Conservation (phyloP, 2,888 invertebrate genomes). For the Hedya salicella region DNA sequence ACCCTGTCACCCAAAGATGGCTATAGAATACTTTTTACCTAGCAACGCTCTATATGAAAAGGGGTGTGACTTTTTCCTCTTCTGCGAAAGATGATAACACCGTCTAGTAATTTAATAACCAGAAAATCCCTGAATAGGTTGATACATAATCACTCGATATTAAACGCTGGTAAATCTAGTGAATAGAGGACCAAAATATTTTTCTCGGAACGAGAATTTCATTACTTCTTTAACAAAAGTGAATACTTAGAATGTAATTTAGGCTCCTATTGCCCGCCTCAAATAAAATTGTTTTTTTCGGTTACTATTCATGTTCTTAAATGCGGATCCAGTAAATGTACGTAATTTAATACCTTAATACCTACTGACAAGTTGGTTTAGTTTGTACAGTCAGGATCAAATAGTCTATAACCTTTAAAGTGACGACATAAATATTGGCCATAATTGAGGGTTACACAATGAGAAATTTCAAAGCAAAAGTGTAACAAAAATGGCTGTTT, state of each 20-base stretch:
- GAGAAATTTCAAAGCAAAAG: background rate
- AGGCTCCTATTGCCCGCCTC: slow-evolving; percentile 3
- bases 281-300: slow-evolving; percentile 17
- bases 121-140: background rate
- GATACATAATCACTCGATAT: background rate
- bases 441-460: no score
- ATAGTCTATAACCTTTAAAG: no score
- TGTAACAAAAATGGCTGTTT: background rate
- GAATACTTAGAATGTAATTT: slow-evolving; percentile 24
- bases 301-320: slow-evolving; percentile 10
- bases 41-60: no score
- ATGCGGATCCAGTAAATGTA: background rate
- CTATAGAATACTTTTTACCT: no score
- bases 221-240: slow-evolving; percentile 19
- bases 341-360: background rate
- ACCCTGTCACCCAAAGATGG: no score
- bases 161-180: background rate
- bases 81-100: no score
- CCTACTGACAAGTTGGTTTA: background rate
- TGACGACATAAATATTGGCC: no score
- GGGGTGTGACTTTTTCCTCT: no score
- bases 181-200: slow-evolving; percentile 3
- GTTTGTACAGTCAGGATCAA: no score
- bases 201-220: slow-evolving; percentile 22
- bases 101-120: background rate